Base-by-base conservation (phyloP, 2,113 vertebrate species). In the Lucifuga dentata region DNA sequence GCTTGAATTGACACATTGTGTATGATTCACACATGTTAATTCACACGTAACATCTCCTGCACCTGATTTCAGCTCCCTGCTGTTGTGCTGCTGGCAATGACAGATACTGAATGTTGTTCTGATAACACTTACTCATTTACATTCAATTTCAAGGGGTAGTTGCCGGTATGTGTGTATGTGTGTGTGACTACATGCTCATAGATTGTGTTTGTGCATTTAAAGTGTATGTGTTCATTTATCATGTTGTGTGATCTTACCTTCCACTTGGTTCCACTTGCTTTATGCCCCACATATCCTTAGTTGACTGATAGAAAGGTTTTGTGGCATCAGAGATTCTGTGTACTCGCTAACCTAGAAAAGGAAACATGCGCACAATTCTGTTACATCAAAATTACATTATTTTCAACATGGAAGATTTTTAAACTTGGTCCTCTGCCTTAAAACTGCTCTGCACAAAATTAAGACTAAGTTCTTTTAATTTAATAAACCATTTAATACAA, bases 11-110 rank as follows among this genome's bases (percentile, higher is more conserved):
- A 84, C 53, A 80, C 71, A 67, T 46, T 62, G 15, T 62, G 46
- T 56, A 63, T 80, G 83, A 73, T 78, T 85, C 67, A 79, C 45
- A 66, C 23, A 50, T 76, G 73, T 61, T 44, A 69, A n/a, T n/a
- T n/a, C n/a, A n/a, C n/a, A n/a, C n/a, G n/a, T n/a, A n/a, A n/a
- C n/a, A 16, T 73, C 76, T 79, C 50, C 36, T 5, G 10, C 63
- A 68, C 33, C 57, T 64, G 61, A 50, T 73, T 73, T 49, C 53
- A 23, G 64, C 59, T 73, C 39, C 68, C 72, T 76, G 73, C 86
- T 82, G 69, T 63, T 70, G 51, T 67, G 81, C 60, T 40, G 21
- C 69, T 64, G 78, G 65, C 75, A 39, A 6, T 29, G 40, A 58
- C 16, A 46, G 19, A 75, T 48, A 35, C 40, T 78, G 51, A 69